A percentile compares a stretch with the other conserved stretches of the same genome.
Conservation (phyloP, 1,140 invertebrate genomes). For the Wiebesia pumilae region DNA sequence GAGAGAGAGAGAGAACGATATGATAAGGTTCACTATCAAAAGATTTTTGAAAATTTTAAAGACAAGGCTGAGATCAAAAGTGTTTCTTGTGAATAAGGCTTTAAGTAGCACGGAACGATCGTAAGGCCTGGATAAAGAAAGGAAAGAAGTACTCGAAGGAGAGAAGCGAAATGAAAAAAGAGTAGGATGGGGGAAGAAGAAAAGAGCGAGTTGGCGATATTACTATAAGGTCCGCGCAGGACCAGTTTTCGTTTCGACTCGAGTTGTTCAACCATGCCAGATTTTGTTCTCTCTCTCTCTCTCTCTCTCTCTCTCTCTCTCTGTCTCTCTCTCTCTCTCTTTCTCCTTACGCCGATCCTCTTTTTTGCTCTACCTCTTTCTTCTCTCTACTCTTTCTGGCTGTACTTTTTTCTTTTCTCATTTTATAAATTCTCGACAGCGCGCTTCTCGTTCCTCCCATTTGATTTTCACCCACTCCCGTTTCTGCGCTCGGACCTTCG, state of each 20-base stretch:
- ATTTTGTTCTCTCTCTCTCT: conserved; percentile 21
- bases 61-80: neutral
- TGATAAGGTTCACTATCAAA: neutral
- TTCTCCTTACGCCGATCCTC: neutral
- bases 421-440: conserved; percentile 53
- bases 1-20: neutral
- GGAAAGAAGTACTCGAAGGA: neutral
- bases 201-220: conserved; percentile 49
- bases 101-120: neutral
- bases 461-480: conserved; percentile 58
- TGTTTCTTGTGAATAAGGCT: conserved; percentile 20
- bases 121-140: neutral
- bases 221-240: conserved; percentile 58
- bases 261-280: conserved; percentile 35
- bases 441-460: conserved; percentile 51
- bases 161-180: conserved; percentile 17
- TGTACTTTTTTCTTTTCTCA: conserved; percentile 11
- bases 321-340: neutral
- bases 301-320: conserved; percentile 16
- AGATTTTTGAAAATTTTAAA: conserved; percentile 14
- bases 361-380: conserved; percentile 21
- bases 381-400: conserved; percentile 1
- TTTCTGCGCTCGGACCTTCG: conserved; percentile 53
- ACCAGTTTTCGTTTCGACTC: conserved; percentile 58
- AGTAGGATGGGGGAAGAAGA: conserved; percentile 12